Evolutionary conservation across 2,113 vertebrate species (phyloP), one percentile per base, ranked within the genome.

Genomic region (Malurus alboscapulatus): DNA sequence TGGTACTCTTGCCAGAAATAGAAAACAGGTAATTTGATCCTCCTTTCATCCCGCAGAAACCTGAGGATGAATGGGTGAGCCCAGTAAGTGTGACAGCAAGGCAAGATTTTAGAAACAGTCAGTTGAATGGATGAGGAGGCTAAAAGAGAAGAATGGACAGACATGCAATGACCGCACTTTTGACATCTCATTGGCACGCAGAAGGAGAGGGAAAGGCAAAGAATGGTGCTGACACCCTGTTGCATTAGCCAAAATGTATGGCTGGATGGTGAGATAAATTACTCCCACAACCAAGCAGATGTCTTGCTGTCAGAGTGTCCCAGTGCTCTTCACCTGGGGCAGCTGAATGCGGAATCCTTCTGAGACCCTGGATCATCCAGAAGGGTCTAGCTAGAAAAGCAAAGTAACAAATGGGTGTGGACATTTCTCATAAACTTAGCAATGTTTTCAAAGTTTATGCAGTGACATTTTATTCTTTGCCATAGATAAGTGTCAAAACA

Each of bases 11-110:
- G 48, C 57, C 80, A 2, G 3, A 87, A 92, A 76, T 22, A 92
- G 81, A 47, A 93, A 83, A 51, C 74, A 93, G 91, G 81, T 93
- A 91, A 87, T 58, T 73, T 58, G 83, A 84, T 82, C 54, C 54
- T 85, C 34, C 50, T 73, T 82, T 84, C 85, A 65, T 82, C 71
- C 71, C 55, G 32, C 42, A 63, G 71, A 88, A 95, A 87, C 47
- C 40, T 85, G 71, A 89, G 71, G 74, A 68, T 40, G 18, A 84
- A 82, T 40, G 59, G 38, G 34, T 77, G 59, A n/a, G 29, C 47
- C 81, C 71, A 66, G n/a, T 34, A 71, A 91, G 59, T 25, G 48
- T 72, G 80, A 84, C 48, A 87, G 77, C 57, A 65, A 87, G 38
- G 48, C 62, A 92, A 88, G 69, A 79, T 87, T 92, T 72, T 27